Evolutionary conservation across 2,797 vertebrate genomes (phyloP).

Genomic region (Sebastes diaconus): DNA sequence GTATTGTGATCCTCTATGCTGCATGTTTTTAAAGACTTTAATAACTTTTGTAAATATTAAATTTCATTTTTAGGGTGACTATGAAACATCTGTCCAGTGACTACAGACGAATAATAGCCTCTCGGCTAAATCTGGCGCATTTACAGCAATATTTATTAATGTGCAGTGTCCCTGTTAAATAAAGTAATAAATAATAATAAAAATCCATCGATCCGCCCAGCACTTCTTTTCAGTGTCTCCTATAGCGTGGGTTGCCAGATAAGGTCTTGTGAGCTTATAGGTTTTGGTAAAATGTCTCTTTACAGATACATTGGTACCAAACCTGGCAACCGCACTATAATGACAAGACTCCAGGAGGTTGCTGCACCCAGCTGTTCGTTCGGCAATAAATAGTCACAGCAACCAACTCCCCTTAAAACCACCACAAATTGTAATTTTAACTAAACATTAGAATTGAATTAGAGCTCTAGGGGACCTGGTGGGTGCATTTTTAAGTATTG

Average conservation of each 20-base stretch:
- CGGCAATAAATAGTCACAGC: not conserved
- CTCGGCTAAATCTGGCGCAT: too few relatives aligned
- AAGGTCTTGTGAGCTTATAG: not conserved
- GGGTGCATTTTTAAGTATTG: not conserved
- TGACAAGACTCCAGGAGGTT: too few relatives aligned
- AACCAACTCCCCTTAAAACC: not conserved
- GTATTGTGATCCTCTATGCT: too few relatives aligned
- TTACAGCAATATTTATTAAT: too few relatives aligned
- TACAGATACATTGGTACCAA: not conserved
- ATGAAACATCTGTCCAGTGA: too few relatives aligned
- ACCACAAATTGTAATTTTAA: not conserved
- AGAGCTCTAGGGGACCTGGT: not conserved
- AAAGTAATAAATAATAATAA: too few relatives aligned
- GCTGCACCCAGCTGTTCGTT: not conserved
- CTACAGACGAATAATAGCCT: too few relatives aligned
- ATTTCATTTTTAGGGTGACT: too few relatives aligned
- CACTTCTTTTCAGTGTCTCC: not conserved
- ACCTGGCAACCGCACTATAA: not conserved
- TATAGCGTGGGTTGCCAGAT: not conserved
- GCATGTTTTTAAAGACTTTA: too few relatives aligned
- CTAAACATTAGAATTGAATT: not conserved
- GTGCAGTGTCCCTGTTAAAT: too few relatives aligned
- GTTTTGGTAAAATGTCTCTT: not conserved
- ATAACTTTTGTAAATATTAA: too few relatives aligned
- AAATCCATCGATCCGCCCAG: not conserved